Base-by-base conservation (phyloP, 2,888 invertebrate species). In the Pyrrhia umbra region DNA sequence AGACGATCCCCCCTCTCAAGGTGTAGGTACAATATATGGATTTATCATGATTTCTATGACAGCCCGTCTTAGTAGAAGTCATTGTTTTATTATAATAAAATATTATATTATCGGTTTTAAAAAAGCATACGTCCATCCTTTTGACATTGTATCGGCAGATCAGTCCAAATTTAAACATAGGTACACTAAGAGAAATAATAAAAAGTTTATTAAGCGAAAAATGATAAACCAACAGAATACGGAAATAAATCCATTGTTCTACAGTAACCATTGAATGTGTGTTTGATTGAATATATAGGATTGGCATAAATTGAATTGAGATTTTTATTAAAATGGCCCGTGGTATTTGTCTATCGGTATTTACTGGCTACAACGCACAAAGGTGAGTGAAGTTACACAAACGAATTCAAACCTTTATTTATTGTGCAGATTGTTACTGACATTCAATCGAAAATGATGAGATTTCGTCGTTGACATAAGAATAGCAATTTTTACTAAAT, bases 271-370 rank as follows among this genome's bases (percentile, higher is more conserved):
- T 46, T 49, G 54, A 47, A 52, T 51, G 55, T 27, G n/a, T 62
- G 27, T 71, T 77, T 77, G 59, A 67, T 65, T 68, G 61, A 65
- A 71, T 62, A 27, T 60, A 74, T 51, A 45, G 58, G 56, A 68
- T 65, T 62, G 64, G 61, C 40, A 70, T 67, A 68, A 77, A 78
- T 77, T 69, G 68, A 73, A 78, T 73, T 57, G 75, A 43, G 65
- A 42, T 50, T 70, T 77, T 69, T 73, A 77, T 65, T 67, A 58
- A 65, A 75, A 62, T 47, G 47, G 54, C 56, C 62, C 25, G 65
- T 55, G 42, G 65, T 20, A 39, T 76, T 68, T 74, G 52, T 55
- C 30, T 39, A 42, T 49, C 23, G 43, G 9, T 75, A 55, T 73
- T 73, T 59, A 56, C 60, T 54, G 52, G 51, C 6, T 21, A 60